A percentile compares a stretch with the other conserved stretches of the same genome.
Conservation (phyloP, 1,140 invertebrate species). For the Drosophila lacertosa region DNA sequence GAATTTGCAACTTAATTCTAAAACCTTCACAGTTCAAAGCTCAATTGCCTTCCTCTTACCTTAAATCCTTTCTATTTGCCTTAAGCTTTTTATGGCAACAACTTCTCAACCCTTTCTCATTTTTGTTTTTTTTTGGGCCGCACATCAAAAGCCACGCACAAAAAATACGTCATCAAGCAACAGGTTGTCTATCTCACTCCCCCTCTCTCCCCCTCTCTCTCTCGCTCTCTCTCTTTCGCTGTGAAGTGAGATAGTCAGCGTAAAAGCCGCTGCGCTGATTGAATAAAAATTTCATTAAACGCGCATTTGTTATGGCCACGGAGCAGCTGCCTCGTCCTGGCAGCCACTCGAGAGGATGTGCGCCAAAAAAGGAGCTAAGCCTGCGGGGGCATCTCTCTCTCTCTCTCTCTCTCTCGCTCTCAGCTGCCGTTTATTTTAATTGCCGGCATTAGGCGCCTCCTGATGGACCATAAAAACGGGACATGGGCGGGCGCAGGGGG, state of each 20-base stretch:
- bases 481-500: conserved; percentile 28
- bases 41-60: no score
- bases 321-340: conserved; percentile 29
- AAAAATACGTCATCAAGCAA: neutral
- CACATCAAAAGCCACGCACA: neutral
- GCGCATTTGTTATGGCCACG: conserved; percentile 63
- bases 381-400: conserved; percentile 33
- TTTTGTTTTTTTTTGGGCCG: neutral
- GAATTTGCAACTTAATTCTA: no score
- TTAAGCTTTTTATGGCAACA: no score
- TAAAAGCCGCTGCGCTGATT: conserved; percentile 72
- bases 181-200: conserved; percentile 7
- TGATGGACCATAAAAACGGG: conserved; percentile 77
- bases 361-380: no score
- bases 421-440: conserved; percentile 78
- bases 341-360: conserved; percentile 1
- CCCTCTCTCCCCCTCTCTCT: neutral
- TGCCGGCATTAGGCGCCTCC: conserved; percentile 70
- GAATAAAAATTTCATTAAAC: conserved; percentile 82
- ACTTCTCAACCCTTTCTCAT: no score
- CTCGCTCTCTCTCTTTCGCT: conserved; percentile 13
- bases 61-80: no score
- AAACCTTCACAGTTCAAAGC: no score
- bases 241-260: conserved; percentile 31
- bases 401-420: no score